Base-by-base conservation (phyloP, 2,113 vertebrate species). In the Saccopteryx bilineata region DNA sequence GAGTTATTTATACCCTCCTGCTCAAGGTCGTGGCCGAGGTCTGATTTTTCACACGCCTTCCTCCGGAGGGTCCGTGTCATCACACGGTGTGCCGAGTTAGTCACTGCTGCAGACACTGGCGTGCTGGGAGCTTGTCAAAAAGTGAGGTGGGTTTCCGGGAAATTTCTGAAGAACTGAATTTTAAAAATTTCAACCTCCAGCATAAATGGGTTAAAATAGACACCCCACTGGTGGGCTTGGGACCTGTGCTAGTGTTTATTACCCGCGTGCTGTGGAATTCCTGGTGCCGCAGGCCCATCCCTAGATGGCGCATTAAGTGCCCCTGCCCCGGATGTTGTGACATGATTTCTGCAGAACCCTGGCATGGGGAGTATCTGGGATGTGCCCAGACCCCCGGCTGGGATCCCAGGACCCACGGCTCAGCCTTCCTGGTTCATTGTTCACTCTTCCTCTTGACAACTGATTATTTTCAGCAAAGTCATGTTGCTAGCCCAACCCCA, bases 401-500 rank as follows among this genome's bases (percentile, higher is more conserved):
- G 24, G 68, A 68, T 60, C 19, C 52, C 0, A 0, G 58, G 75
- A 28, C 93, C 88, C 72, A 14, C 54, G 58, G 75, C 60, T 83
- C 39, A 26, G 58, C 88, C 61, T 46, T 26, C 39, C 13, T 24
- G 3, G 28, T 54, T 65, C 63, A 13, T 60, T 66, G 52, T 28
- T 72, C 76, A 46, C 58, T 15, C 89, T 17, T 46, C 60, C n/a
- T 92, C 72, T 87, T 26, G 63, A 52, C 60, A 92, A 61, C 81
- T 87, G 88, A 76, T 1, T 85, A 61, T 80, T 92, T 97, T 93
- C 58, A 92, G 50, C 69, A 80, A n/a, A 65, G 33, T 18, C 18
- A 0, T 33, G 31, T 26, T 58, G 23, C 21, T 54, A 65, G n/a
- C 61, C 60, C 39, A 79, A 2, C 9, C n/a, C 5, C 54, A 31